phyloP scores from a whole-genome alignment of 2,113 vertebrate species.

The Malurus elegans region DNA sequence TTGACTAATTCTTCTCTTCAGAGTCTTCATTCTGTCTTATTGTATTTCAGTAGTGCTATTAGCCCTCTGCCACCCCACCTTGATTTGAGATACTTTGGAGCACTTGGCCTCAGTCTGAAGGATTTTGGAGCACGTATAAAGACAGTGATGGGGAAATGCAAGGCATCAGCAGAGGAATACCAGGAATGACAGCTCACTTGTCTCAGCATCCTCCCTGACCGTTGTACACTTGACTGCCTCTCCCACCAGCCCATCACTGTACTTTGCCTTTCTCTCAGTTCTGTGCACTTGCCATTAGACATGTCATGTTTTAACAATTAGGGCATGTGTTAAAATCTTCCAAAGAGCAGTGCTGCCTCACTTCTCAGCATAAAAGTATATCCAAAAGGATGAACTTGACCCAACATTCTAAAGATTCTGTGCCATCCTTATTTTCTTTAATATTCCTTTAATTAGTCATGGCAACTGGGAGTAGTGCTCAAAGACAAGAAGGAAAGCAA shows the following conservation, averaged over 20 bases:
- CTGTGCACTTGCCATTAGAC: neutral
- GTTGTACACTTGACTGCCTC: neutral
- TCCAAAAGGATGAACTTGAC: neutral
- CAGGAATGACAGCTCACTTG: neutral
- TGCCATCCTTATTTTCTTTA: neutral
- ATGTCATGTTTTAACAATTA: neutral
- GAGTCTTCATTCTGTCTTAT: neutral
- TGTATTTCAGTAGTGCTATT: neutral
- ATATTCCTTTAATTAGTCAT: neutral
- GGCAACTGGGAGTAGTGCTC: neutral
- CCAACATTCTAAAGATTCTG: neutral
- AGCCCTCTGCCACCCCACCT: neutral
- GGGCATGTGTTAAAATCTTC: neutral
- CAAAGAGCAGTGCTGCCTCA: neutral
- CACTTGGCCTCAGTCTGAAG: neutral
- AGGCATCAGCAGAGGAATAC: neutral
- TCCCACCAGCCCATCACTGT: neutral
- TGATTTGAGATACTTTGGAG: neutral
- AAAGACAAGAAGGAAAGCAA: neutral
- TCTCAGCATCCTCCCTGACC: neutral
- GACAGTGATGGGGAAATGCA: neutral
- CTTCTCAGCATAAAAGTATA: neutral
- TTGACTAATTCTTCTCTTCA: neutral
- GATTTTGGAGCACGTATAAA: neutral
- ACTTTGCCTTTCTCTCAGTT: neutral